Evolutionary conservation across 2,888 invertebrate species (phyloP).

Genomic region (Linyphia triangularis): DNA sequence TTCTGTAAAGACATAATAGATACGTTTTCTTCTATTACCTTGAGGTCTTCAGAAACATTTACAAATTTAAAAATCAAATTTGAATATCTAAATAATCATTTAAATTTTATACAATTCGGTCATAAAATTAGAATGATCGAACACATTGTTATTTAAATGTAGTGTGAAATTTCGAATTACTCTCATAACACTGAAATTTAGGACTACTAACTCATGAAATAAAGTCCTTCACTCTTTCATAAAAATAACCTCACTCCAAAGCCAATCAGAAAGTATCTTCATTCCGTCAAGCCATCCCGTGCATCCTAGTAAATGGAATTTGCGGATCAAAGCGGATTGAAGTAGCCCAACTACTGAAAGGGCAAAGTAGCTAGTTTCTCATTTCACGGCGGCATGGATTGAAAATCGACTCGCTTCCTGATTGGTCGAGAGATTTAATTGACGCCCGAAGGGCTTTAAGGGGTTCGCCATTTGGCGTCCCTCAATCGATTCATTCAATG

Average conservation of each 20-base stretch:
- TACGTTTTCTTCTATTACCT: no score
- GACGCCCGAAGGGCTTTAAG: conserved; percentile 69
- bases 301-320: conserved; percentile 47
- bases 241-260: neutral
- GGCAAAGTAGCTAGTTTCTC: conserved; percentile 27
- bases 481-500: conserved; percentile 70
- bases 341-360: neutral
- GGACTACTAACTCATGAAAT: neutral
- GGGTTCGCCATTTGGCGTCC: conserved; percentile 72
- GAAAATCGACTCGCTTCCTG: conserved; percentile 73
- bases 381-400: conserved; percentile 71
- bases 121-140: no score
- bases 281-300: neutral
- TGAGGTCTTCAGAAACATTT: no score
- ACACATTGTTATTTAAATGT: no score
- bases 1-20: no score
- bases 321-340: conserved; percentile 62
- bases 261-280: neutral
- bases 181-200: no score
- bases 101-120: no score
- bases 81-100: no score
- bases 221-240: neutral
- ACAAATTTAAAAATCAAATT: no score
- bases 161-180: no score
- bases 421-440: conserved; percentile 74